Conservation (phyloP, 2,113 vertebrate genomes). For the Eulemur rufifrons region DNA sequence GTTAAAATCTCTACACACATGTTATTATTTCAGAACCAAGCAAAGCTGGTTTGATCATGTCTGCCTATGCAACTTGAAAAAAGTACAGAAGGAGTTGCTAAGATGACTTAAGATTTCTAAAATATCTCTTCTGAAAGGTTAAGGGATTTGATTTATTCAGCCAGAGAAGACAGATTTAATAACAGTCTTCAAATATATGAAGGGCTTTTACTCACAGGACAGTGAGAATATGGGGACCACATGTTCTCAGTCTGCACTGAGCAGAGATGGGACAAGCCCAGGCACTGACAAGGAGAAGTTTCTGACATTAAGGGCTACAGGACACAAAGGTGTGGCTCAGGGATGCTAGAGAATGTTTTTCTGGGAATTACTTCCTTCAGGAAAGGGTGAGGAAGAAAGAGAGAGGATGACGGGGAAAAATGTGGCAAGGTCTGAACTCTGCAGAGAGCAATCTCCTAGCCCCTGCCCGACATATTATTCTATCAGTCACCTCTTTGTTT, state of each 20-base stretch:
- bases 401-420: background rate
- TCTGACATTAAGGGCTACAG: background rate
- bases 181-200: conserved; percentile 8
- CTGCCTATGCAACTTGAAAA: background rate
- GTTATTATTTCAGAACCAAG: background rate
- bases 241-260: background rate
- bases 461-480: background rate
- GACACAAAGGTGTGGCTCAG: background rate
- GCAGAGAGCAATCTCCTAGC: background rate
- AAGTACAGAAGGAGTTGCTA: background rate
- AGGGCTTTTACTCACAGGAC: background rate
- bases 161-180: conserved; percentile 14
- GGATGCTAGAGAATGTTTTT: background rate
- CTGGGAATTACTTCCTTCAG: background rate
- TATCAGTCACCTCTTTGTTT: background rate
- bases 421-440: background rate
- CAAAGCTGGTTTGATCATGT: background rate
- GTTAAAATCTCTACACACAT: background rate
- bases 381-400: background rate
- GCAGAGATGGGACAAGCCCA: background rate
- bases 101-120: conserved; percentile 37
- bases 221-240: background rate
- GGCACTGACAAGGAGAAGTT: background rate
- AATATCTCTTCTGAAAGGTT: conserved; percentile 27
- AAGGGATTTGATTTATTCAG: conserved; percentile 1